These are phyloP conservation scores for Exocentrus adspersus DNA, from an alignment of 2,888 invertebrate species.

Conservation along the genomic window DNA sequence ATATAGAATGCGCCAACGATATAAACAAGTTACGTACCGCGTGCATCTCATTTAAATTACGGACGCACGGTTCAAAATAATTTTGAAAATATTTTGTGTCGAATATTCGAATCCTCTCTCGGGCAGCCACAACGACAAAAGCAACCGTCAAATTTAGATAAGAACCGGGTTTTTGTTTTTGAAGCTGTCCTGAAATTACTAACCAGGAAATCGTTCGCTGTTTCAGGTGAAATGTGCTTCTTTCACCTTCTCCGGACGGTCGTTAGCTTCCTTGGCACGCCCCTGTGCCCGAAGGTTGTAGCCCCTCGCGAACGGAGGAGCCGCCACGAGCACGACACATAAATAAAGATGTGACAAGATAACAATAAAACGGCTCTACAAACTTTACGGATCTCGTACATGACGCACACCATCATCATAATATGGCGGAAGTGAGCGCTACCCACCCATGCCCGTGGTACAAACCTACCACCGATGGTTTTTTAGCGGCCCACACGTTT, in stretches of 20 bases:
- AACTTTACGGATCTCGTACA: conserved; percentile 10
- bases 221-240: no score
- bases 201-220: no score
- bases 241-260: background rate
- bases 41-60: conserved; percentile 21
- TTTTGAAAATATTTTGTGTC: no score
- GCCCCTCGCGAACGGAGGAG: conserved; percentile 32
- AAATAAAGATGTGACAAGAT: conserved; percentile 52
- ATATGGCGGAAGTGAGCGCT: conserved; percentile 35
- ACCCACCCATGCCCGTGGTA: conserved; percentile 30
- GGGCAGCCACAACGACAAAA: no score
- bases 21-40: conserved; percentile 16
- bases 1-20: conserved; percentile 3
- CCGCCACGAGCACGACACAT: conserved; percentile 44
- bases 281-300: conserved; percentile 34
- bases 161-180: no score
- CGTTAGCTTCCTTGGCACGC: conserved; percentile 15
- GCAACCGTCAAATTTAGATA: no score
- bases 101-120: no score
- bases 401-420: conserved; percentile 37
- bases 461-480: background rate
- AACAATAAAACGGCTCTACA: conserved; percentile 46
- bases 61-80: no score
- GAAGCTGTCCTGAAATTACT: no score
- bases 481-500: background rate